Evolutionary conservation across 2,797 vertebrate genomes (phyloP).

Genomic region (Enteromius argenteus): DNA sequence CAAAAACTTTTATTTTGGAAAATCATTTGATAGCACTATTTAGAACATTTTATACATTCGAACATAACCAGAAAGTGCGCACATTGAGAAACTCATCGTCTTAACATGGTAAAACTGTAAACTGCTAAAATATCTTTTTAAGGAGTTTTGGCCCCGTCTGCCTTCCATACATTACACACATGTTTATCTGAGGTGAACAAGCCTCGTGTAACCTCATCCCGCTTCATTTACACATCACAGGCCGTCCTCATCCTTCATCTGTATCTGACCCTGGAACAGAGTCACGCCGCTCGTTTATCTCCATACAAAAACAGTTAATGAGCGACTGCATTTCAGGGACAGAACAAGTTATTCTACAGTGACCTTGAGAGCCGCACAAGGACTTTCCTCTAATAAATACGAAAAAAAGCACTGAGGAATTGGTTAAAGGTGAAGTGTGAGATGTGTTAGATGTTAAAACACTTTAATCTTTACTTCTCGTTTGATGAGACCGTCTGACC

Average conservation of each 20-base stretch:
- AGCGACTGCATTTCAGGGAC: slow-evolving; percentile 5
- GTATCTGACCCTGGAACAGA: slow-evolving; percentile 31
- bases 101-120: no score
- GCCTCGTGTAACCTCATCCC: slow-evolving; percentile 17
- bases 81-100: no score
- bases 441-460: slow-evolving; percentile 4
- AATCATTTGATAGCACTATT: no score
- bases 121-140: not conserved
- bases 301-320: not conserved
- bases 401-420: not conserved
- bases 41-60: no score
- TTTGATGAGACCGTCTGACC: not conserved
- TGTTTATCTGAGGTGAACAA: slow-evolving; percentile 53
- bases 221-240: slow-evolving; percentile 39
- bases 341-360: not conserved
- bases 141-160: not conserved
- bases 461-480: slow-evolving; percentile 19
- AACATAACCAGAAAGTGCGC: no score
- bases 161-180: slow-evolving; percentile 39
- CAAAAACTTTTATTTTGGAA: no score
- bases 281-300: slow-evolving; percentile 34
- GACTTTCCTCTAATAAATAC: not conserved
- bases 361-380: slow-evolving; percentile 5
- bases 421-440: not conserved
- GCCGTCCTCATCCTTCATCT: slow-evolving; percentile 23